Base-by-base conservation (phyloP, 2,888 invertebrate genomes). In the Sussaba pulchella region DNA sequence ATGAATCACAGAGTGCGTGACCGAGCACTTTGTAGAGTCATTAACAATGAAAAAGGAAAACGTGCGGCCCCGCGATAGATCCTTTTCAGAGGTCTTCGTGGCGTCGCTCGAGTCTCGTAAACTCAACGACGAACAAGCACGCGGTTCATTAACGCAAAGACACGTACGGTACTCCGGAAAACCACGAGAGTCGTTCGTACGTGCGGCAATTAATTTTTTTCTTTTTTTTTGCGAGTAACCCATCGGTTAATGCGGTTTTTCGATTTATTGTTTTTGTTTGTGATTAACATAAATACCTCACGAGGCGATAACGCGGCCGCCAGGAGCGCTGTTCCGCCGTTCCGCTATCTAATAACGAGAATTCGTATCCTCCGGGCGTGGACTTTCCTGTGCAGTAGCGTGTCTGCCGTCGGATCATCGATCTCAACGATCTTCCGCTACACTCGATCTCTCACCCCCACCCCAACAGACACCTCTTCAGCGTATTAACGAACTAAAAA, bases 241-340 rank as follows among this genome's bases (percentile, higher is more conserved):
- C n/a, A n/a, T n/a, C n/a, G n/a, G n/a, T n/a, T n/a, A n/a, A n/a
- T n/a, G n/a, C n/a, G n/a, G n/a, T 24, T 2, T 5, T n/a, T 31
- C 3, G 2, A n/a, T 24, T 12, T 6, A 14, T 26, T 14, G 26
- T 26, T 26, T 31, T n/a, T 26, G 54, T 57, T n/a, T n/a, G 54
- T 85, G 81, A 83, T 85, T 85, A 85, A 85, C 86, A 86, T 86
- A 86, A 86, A 86, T 86, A 86, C 86, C 86, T 86, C 17, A 74
- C 66, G 73, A 19, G 54, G 70, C 69, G 85, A 85, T 82, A 85
- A 85, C 79, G 76, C 72, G 78, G 2, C 50, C 64, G 59, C 47
- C 47, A 47, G 14, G 26, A 26, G 59, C 63, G 57, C 61, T 77
- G n/a, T n/a, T n/a, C n/a, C n/a, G n/a, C 63, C 66, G 31, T 31